Conservation (phyloP, 1,140 invertebrate genomes). For the Drosophila tristis region DNA sequence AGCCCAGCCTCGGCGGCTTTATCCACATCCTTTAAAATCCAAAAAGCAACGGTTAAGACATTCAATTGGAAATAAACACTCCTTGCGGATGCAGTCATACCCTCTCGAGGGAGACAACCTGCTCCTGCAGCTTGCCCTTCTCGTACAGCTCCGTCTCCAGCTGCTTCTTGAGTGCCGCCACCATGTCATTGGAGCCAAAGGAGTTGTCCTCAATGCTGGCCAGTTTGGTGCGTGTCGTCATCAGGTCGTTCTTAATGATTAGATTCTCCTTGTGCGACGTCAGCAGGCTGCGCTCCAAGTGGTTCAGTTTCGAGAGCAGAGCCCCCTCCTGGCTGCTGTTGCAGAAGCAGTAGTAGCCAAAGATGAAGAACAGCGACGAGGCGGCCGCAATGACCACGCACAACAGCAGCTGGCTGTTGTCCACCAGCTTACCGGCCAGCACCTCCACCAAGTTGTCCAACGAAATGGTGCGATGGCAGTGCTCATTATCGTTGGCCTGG, state of each 20-base stretch:
- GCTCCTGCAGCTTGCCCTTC: slow-evolving; percentile 85
- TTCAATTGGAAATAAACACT: too few species aligned
- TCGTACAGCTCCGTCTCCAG: slow-evolving; percentile 84
- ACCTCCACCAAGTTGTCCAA: slow-evolving; percentile 69
- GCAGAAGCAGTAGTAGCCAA: slow-evolving; percentile 91
- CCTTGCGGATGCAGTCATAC: slow-evolving; percentile 15
- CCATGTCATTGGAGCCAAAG: slow-evolving; percentile 90
- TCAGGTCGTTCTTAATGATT: slow-evolving; percentile 87
- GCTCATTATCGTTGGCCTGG: neutral
- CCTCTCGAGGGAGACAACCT: slow-evolving; percentile 86
- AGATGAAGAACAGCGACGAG: slow-evolving; percentile 89
- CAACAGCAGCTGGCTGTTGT: slow-evolving; percentile 83
- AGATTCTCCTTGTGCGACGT: slow-evolving; percentile 86
- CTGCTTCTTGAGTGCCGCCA: slow-evolving; percentile 87
- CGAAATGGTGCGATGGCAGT: slow-evolving; percentile 49
- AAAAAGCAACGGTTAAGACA: neutral
- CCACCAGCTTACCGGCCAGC: slow-evolving; percentile 61
- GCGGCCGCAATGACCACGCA: slow-evolving; percentile 87
- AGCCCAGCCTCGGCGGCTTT: slow-evolving; percentile 88
- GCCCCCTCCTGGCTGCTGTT: slow-evolving; percentile 88
- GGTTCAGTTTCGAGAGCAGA: slow-evolving; percentile 87
- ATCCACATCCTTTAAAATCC: slow-evolving; percentile 85
- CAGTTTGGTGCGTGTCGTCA: slow-evolving; percentile 87
- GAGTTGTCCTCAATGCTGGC: slow-evolving; percentile 88
- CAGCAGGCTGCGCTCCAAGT: slow-evolving; percentile 85